These are phyloP conservation scores for Amblyraja radiata DNA, from an alignment of 2,797 vertebrate genomes.

Conservation along the genomic window DNA sequence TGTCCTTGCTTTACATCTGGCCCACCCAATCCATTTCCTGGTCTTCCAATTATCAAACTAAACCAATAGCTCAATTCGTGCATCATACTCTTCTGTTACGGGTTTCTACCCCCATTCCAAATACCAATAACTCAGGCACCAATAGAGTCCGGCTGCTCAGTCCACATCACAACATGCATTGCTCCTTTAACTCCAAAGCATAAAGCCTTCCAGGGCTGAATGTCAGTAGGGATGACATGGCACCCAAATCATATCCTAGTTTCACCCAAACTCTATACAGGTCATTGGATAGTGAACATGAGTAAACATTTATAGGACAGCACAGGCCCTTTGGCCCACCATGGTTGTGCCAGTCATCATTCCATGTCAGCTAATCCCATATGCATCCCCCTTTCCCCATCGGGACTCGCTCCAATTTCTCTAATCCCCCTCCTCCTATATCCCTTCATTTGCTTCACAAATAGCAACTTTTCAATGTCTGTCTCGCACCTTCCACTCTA, in stretches of 20 bases:
- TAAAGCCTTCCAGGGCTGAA: not conserved
- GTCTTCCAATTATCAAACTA: not conserved
- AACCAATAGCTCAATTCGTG: not conserved
- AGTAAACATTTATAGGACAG: not conserved
- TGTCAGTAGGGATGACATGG: not conserved
- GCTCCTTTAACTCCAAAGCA: not conserved
- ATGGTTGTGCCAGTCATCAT: no score
- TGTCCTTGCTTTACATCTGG: not conserved
- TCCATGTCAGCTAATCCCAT: no score
- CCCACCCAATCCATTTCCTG: not conserved
- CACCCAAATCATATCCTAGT: not conserved
- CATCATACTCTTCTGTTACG: no score
- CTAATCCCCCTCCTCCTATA: no score
- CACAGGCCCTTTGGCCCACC: no score
- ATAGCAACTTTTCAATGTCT: no score
- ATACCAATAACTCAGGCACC: not conserved
- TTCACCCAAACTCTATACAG: not conserved
- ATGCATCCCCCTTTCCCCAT: no score
- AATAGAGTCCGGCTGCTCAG: not conserved
- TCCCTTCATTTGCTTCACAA: no score
- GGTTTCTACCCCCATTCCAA: not conserved
- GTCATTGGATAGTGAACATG: not conserved
- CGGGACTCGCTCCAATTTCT: no score
- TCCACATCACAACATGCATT: not conserved
- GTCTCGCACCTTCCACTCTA: no score